Conservation (phyloP, 2,113 vertebrate species). For the Rhinopomastus cyanomelas region DNA sequence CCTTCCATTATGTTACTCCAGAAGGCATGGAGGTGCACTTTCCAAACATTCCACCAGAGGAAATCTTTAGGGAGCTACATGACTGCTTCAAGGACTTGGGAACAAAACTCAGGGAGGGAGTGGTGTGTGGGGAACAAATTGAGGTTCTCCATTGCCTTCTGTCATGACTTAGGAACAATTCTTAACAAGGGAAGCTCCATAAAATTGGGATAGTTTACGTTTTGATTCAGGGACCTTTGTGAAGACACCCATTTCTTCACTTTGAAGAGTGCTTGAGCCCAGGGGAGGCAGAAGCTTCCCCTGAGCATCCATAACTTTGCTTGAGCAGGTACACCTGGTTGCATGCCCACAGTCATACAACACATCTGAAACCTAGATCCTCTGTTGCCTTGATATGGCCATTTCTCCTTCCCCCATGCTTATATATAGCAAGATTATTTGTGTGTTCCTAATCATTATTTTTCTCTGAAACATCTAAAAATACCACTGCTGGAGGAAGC, state of each 20-base stretch:
- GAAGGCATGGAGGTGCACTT: accelerated
- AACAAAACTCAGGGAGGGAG: background rate
- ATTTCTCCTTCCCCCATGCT: background rate
- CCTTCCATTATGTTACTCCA: background rate
- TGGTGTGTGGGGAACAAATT: background rate
- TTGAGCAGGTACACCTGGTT: background rate
- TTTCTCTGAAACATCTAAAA: conserved; percentile 60
- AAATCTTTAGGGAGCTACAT: background rate
- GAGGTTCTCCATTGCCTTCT: background rate
- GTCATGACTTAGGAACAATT: background rate
- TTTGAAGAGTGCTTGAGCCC: background rate
- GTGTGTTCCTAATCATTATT: conserved; percentile 51
- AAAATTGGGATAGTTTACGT: background rate
- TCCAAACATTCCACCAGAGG: background rate
- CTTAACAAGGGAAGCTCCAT: background rate
- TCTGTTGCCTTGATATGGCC: background rate
- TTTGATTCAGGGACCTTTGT: background rate
- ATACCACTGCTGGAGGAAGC: conserved; percentile 61
- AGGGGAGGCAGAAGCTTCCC: background rate
- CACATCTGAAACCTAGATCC: background rate
- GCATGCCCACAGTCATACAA: background rate
- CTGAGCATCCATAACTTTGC: background rate
- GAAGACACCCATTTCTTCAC: background rate
- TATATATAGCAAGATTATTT: conserved; percentile 64
- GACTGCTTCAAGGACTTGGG: background rate